Conservation (phyloP, 2,888 invertebrate genomes). For the Dione vanillae region DNA sequence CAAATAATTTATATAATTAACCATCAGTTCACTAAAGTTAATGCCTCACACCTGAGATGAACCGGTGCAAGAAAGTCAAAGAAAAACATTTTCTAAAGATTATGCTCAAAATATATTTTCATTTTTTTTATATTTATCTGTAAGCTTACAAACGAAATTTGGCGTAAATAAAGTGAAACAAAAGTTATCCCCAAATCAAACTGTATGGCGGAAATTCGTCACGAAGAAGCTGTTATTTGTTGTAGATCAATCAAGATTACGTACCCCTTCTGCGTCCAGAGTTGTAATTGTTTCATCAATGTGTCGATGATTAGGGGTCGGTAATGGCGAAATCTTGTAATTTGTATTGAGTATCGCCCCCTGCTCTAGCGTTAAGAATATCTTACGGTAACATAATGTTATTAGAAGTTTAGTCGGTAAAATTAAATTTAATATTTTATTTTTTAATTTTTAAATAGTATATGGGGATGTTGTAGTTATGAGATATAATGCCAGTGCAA, state of each 20-base stretch:
- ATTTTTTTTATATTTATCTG: background rate
- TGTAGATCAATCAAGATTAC: slow-evolving; percentile 81
- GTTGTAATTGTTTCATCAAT: slow-evolving; percentile 74
- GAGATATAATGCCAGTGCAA: too few species aligned
- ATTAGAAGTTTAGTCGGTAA: background rate
- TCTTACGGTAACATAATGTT: background rate
- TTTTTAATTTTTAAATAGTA: background rate
- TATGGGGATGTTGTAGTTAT: too few species aligned
- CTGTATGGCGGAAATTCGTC: slow-evolving; percentile 53
- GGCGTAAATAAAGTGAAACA: background rate
- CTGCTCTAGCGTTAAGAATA: background rate
- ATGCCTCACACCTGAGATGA: too few species aligned
- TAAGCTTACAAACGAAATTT: background rate
- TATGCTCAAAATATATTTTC: background rate
- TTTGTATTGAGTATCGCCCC: slow-evolving; percentile 42
- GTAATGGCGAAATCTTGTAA: slow-evolving; percentile 56
- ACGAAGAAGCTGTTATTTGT: slow-evolving; percentile 67
- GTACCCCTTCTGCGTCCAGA: slow-evolving; percentile 60
- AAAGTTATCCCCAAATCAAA: slow-evolving; percentile 30
- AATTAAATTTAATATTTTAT: background rate
- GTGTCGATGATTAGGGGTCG: slow-evolving; percentile 75
- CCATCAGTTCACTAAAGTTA: too few species aligned
- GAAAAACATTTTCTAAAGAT: background rate
- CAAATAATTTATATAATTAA: too few species aligned
- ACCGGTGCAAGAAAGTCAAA: too few species aligned